A percentile compares a stretch with the other conserved stretches of the same genome.
These are phyloP conservation scores for Centropus bengalensis DNA, from an alignment of 2,113 vertebrate genomes.

Conservation along the genomic window DNA sequence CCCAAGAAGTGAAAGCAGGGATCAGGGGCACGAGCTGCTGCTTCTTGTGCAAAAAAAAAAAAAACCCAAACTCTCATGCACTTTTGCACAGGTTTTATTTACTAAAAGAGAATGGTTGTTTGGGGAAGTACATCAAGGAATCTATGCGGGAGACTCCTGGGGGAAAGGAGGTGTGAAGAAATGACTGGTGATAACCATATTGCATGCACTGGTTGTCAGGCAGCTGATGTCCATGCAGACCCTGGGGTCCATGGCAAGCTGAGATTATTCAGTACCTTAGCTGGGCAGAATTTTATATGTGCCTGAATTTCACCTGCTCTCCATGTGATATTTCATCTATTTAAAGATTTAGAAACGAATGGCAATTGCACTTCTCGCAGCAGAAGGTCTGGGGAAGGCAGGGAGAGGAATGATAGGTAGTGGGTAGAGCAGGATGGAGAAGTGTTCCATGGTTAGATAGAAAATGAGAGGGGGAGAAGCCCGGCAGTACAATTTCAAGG, in stretches of 20 bases:
- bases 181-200: not conserved
- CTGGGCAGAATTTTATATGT: not conserved
- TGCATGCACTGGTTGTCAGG: not conserved
- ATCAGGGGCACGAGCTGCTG: not conserved
- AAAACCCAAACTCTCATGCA: no score
- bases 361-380: accelerated
- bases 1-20: not conserved
- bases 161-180: not conserved
- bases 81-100: not conserved
- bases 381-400: not conserved
- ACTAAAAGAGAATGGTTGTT: no score
- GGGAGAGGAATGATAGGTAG: accelerated
- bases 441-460: not conserved
- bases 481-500: slow-evolving; percentile 47
- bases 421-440: not conserved
- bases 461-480: slow-evolving; percentile 13
- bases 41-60: not conserved
- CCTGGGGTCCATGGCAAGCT: not conserved
- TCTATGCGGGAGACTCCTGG: not conserved
- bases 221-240: not conserved
- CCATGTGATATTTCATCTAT: not conserved
- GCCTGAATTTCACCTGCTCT: not conserved
- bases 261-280: not conserved
- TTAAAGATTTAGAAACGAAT: not conserved
- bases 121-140: not conserved